These are phyloP conservation scores for Chitala chitala DNA, from an alignment of 2,113 vertebrate species.

Conservation along the genomic window DNA sequence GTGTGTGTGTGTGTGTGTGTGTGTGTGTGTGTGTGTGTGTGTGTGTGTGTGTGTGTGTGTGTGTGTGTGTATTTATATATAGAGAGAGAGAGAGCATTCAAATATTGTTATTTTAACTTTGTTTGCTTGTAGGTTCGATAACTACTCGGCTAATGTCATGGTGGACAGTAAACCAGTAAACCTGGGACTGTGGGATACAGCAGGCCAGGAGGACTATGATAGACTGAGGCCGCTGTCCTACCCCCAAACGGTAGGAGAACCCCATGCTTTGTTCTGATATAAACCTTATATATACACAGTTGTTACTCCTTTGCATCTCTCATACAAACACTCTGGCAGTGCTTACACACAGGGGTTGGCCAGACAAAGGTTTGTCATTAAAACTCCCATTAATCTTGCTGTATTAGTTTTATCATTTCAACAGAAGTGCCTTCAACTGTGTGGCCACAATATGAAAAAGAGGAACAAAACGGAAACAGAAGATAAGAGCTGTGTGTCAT, in stretches of 20 bases:
- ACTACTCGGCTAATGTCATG: constrained; percentile 89
- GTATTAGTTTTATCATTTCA: neutral
- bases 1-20: neutral
- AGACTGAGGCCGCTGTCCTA: constrained; percentile 82
- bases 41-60: neutral
- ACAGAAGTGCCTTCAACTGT: neutral
- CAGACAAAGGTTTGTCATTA: neutral
- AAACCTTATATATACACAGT: no score
- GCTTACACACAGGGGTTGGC: no score
- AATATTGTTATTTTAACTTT: neutral
- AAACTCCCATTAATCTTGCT: neutral
- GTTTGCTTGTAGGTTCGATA: constrained; percentile 69
- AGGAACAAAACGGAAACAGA: neutral
- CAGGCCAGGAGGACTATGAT: constrained; percentile 84
- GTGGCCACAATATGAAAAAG: neutral
- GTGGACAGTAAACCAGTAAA: constrained; percentile 86
- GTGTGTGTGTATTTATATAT: neutral
- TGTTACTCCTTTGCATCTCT: no score
- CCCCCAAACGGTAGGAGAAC: constrained; percentile 75
- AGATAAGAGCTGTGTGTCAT: neutral
- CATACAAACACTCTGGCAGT: no score
- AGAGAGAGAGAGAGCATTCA: neutral
- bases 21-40: neutral
- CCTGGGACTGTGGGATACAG: constrained; percentile 83
- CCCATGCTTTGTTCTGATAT: no score